Percentiles rank a stretch among this genome's conserved stretches.
These are phyloP conservation scores for Melieria omissa DNA, from an alignment of 2,888 invertebrate genomes.

Conservation along the genomic window DNA sequence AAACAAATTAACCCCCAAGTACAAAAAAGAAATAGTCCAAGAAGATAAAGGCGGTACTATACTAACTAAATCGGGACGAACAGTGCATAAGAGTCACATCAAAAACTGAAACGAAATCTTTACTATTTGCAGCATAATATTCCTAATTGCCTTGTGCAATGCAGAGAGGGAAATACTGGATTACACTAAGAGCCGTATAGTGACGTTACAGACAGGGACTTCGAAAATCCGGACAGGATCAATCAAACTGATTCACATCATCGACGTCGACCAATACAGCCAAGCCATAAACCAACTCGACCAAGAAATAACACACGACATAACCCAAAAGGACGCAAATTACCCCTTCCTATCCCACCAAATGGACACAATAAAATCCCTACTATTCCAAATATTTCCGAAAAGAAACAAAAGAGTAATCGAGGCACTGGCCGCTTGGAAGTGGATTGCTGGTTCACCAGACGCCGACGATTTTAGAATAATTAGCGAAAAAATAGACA, in stretches of 20 bases:
- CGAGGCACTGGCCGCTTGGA: not conserved
- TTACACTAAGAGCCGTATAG: slow-evolving; percentile 13
- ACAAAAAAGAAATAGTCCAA: slow-evolving; percentile 30
- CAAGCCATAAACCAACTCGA: not conserved
- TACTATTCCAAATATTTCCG: not conserved
- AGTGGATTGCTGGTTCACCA: slow-evolving; percentile 1
- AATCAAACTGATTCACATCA: not conserved
- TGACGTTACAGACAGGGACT: slow-evolving; percentile 11
- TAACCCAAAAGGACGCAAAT: not conserved
- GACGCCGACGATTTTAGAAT: not conserved
- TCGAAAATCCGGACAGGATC: slow-evolving; percentile 19
- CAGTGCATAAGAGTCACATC: slow-evolving; percentile 38
- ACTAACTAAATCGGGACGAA: slow-evolving; percentile 30
- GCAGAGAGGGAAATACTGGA: slow-evolving; percentile 21
- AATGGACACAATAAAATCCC: not conserved
- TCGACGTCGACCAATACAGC: not conserved
- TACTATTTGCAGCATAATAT: slow-evolving; percentile 1
- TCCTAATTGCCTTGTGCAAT: not conserved
- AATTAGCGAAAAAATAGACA: not conserved
- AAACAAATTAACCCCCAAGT: slow-evolving; percentile 26
- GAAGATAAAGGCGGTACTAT: slow-evolving; percentile 34
- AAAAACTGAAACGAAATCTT: slow-evolving; percentile 27
- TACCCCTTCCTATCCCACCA: slow-evolving; percentile 5
- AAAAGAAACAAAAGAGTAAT: not conserved
- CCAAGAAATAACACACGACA: not conserved